Percentiles rank a stretch among this genome's conserved stretches.
These are phyloP conservation scores for Pantala flavescens DNA, from an alignment of 1,140 invertebrate species.

Conservation along the genomic window DNA sequence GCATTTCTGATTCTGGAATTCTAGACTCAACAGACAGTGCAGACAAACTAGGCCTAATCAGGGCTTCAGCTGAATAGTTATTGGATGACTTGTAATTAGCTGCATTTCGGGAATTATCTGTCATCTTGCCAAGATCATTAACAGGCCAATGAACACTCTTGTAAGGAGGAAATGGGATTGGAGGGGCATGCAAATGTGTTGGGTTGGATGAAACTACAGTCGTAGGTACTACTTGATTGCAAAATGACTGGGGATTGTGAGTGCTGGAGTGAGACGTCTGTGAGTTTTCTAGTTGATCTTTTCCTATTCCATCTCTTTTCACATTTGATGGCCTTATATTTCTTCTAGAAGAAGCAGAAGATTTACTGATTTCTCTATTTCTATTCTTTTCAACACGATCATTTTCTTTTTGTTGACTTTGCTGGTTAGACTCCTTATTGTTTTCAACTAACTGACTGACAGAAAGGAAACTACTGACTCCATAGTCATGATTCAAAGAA, in stretches of 20 bases:
- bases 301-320: neutral
- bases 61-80: constrained; percentile 23
- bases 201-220: neutral
- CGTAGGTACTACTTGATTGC: neutral
- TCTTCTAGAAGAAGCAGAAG: neutral
- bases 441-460: constrained; percentile 55
- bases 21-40: neutral
- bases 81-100: constrained; percentile 3
- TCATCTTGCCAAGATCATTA: neutral
- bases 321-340: neutral
- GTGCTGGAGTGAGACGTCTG: neutral
- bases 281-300: neutral
- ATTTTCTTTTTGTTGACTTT: neutral
- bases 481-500: neutral
- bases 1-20: neutral
- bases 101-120: neutral
- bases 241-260: neutral
- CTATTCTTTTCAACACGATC: neutral
- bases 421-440: constrained; percentile 30
- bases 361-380: neutral
- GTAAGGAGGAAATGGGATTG: neutral
- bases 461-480: constrained; percentile 40
- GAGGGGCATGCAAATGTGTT: neutral
- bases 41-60: constrained; percentile 19
- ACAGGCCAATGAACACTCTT: neutral